Percentiles rank a stretch among this genome's conserved stretches.
phyloP scores from a whole-genome alignment of 2,888 invertebrate genomes.

The Adela reaumurella region DNA sequence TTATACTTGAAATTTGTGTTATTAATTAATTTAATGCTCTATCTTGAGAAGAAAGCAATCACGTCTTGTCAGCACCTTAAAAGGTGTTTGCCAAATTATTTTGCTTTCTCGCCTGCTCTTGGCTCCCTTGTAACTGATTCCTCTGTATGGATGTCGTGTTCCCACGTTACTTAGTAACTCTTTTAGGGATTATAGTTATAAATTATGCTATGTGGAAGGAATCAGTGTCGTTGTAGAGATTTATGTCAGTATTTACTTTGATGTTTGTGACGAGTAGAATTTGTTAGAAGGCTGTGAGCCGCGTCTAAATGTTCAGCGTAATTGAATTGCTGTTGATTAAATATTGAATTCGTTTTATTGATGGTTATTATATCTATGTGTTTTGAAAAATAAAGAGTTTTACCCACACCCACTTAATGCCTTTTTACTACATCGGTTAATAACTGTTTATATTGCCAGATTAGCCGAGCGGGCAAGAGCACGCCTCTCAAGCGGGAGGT shows the following conservation, averaged over 20 bases:
- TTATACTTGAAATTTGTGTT: too few relatives aligned
- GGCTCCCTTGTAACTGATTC: background rate
- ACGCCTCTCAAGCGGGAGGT: too few relatives aligned
- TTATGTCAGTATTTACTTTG: background rate
- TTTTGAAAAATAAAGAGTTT: background rate
- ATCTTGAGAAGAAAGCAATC: too few relatives aligned
- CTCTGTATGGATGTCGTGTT: slow-evolving; percentile 31
- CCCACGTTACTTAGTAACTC: slow-evolving; percentile 13
- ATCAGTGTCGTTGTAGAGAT: background rate
- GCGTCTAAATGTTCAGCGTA: background rate
- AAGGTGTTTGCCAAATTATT: too few relatives aligned
- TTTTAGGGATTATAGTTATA: background rate
- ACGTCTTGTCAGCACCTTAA: too few relatives aligned
- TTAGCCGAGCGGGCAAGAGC: too few relatives aligned
- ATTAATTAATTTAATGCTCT: too few relatives aligned
- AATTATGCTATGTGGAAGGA: background rate
- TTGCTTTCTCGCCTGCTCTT: background rate
- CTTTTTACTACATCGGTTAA: background rate
- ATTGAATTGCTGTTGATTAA: background rate
- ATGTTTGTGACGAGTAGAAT: background rate
- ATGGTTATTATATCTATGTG: background rate
- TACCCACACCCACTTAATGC: background rate
- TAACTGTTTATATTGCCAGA: too few relatives aligned
- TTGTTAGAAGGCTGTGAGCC: background rate
- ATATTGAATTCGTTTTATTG: background rate